These are phyloP conservation scores for Cebus imitator DNA, from an alignment of 2,113 vertebrate genomes.

Conservation along the genomic window DNA sequence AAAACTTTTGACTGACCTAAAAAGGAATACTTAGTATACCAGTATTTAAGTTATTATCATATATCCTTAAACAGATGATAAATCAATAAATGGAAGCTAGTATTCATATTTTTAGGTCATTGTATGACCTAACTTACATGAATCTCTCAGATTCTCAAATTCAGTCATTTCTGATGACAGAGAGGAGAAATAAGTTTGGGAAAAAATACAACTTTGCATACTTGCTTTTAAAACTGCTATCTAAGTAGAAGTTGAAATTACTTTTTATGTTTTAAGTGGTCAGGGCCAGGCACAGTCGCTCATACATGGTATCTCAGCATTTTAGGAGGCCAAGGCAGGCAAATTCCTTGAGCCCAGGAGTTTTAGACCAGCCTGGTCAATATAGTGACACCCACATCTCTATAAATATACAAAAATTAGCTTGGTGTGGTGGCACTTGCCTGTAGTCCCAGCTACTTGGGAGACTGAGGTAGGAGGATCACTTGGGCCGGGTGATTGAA, in stretches of 20 bases:
- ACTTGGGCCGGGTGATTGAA: too few species aligned
- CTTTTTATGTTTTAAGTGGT: neutral
- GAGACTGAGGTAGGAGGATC: too few species aligned
- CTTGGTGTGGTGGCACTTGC: too few species aligned
- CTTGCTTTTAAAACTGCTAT: slow-evolving; percentile 4
- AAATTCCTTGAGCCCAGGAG: too few species aligned
- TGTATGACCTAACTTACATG: neutral
- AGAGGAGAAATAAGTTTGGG: neutral
- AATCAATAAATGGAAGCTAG: neutral
- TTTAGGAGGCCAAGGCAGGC: too few species aligned
- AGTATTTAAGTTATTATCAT: neutral
- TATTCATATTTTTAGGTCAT: neutral
- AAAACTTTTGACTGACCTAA: neutral
- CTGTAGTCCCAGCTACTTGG: too few species aligned
- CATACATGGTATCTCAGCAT: too few species aligned
- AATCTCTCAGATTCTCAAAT: slow-evolving; percentile 27
- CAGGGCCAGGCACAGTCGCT: neutral
- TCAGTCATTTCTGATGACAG: neutral
- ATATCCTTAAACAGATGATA: neutral
- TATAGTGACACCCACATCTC: too few species aligned
- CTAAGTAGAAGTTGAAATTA: neutral
- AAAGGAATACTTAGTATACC: neutral
- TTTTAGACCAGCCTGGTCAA: too few species aligned
- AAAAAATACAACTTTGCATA: neutral
- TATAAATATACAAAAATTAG: too few species aligned